Percentiles rank a stretch among this genome's conserved stretches.
phyloP scores from a whole-genome alignment of 2,797 vertebrate genomes.

The Lophius americanus region DNA sequence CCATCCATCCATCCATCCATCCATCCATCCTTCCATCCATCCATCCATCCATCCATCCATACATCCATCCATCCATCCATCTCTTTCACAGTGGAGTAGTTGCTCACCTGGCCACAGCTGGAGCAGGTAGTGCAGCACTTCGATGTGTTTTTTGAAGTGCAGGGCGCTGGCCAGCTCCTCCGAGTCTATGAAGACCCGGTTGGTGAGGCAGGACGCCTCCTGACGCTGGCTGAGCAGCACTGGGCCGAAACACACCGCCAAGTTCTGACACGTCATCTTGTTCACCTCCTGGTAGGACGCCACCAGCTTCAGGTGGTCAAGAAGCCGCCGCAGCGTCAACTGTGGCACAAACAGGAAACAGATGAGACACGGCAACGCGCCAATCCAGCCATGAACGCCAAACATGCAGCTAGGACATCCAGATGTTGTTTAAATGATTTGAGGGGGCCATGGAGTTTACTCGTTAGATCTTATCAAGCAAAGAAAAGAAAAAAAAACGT shows the following conservation, averaged over 20 bases:
- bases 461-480: too few relatives aligned
- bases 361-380: too few relatives aligned
- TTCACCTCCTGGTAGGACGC: constrained; percentile 94
- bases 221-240: constrained; percentile 95
- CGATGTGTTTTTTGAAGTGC: constrained; percentile 99
- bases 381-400: too few relatives aligned
- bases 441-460: too few relatives aligned
- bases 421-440: too few relatives aligned
- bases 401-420: too few relatives aligned
- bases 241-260: constrained; percentile 97
- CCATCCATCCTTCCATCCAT: too few relatives aligned
- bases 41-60: too few relatives aligned
- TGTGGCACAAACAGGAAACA: constrained; percentile 50
- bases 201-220: constrained; percentile 90
- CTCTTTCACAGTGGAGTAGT: too few relatives aligned
- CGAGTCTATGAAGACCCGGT: constrained; percentile 94
- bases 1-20: too few relatives aligned
- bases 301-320: constrained; percentile 95
- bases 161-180: constrained; percentile 95
- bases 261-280: constrained; percentile 99
- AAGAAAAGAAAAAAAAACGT: too few relatives aligned
- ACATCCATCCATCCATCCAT: too few relatives aligned
- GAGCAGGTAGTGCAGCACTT: constrained; percentile 96
- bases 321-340: constrained; percentile 91
- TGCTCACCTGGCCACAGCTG: constrained; percentile 95